Evolutionary conservation across 2,797 vertebrate species (phyloP).

Genomic region (Mus spretus): DNA sequence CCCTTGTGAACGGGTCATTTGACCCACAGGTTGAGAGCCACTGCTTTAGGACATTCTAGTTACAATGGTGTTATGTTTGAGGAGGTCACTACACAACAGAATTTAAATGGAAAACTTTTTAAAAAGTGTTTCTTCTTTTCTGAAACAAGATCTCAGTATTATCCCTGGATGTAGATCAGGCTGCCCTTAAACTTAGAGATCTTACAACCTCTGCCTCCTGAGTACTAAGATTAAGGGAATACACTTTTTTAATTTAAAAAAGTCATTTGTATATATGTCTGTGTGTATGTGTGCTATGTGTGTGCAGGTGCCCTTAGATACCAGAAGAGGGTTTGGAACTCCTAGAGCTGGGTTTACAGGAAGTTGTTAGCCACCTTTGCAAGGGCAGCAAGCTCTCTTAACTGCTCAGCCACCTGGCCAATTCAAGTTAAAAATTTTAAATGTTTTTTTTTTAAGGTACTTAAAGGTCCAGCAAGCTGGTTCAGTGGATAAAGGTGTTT

Average conservation of each 20-base stretch:
- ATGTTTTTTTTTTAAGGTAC: not conserved
- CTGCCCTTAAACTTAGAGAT: not conserved
- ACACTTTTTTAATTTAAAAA: not conserved
- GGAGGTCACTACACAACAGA: not conserved
- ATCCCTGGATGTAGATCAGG: not conserved
- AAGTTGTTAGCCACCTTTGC: not conserved
- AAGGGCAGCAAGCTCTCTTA: not conserved
- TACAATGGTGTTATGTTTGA: not conserved
- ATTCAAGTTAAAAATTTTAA: not conserved
- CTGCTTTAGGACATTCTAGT: not conserved
- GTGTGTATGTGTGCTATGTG: too few relatives aligned
- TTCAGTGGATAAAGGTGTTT: not conserved
- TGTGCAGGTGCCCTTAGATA: not conserved
- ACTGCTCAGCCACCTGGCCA: not conserved
- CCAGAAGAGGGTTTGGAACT: not conserved
- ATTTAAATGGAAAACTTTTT: not conserved
- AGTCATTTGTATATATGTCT: not conserved
- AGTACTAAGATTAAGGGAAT: not conserved
- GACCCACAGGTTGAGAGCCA: not conserved
- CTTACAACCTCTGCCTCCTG: not conserved
- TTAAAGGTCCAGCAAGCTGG: not conserved
- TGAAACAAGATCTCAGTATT: not conserved
- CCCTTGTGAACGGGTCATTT: not conserved
- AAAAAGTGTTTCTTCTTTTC: not conserved
- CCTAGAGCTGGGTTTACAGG: not conserved